Evolutionary conservation across 2,888 invertebrate genomes (phyloP), one percentile per base, ranked within the genome.

Genomic region (Rambutsinella grinnellia): DNA sequence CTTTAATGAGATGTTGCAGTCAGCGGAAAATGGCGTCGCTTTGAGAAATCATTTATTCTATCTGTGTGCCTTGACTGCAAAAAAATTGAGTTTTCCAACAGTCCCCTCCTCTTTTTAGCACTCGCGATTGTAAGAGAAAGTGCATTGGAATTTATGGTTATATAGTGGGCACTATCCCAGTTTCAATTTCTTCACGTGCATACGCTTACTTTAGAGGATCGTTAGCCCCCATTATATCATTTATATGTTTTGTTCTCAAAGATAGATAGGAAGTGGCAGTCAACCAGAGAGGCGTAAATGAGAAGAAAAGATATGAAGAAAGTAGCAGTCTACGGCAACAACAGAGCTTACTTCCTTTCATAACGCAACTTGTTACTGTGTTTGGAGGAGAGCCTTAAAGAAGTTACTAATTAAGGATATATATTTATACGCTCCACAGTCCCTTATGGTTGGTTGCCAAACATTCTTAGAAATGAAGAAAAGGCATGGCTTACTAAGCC

Each of bases 361-460:
- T n/a, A n/a, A n/a, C n/a, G n/a, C n/a, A n/a, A n/a, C n/a, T n/a
- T n/a, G n/a, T n/a, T n/a, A n/a, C n/a, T n/a, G n/a, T n/a, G n/a
- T n/a, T n/a, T n/a, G n/a, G n/a, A n/a, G n/a, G n/a, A n/a, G n/a
- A n/a, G n/a, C n/a, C n/a, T n/a, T n/a, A n/a, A n/a, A n/a, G 49
- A 61, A 74, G 74, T 74, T 66, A 74, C 74, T 74, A 74, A 74
- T 74, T 74, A 74, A 67, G 67, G 66, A 54, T 44, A 74, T 67
- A 74, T 67, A 67, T 74, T 61, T 47, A 66, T 71, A 62, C 63
- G 63, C 71, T n/a, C n/a, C 71, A 63, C 71, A 71, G 62, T 56
- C 70, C 28, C n/a, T n/a, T n/a, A n/a, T n/a, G n/a, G n/a, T n/a
- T n/a, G n/a, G n/a, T n/a, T n/a, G n/a, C n/a, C 44, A 10, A 44